Conservation (phyloP, 2,888 invertebrate species). For the Ophion slaviceki region DNA sequence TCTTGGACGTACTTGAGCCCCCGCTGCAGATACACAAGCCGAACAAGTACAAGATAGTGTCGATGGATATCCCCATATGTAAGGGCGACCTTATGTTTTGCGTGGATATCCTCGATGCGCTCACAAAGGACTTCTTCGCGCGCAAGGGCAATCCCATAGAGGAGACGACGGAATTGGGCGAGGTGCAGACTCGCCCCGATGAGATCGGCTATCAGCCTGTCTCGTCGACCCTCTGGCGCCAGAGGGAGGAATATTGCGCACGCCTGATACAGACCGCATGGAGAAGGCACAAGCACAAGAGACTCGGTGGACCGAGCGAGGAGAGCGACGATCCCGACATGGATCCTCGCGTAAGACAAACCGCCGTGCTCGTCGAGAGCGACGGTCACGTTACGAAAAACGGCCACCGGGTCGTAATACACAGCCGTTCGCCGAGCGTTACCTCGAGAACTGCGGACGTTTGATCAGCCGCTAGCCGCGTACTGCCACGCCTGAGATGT, state of each 20-base stretch:
- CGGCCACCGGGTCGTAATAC: conserved; percentile 95
- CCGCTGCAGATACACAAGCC: conserved; percentile 99
- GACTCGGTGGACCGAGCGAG: conserved; percentile 85
- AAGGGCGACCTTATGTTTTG: conserved; percentile 99
- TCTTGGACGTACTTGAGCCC: conserved; percentile 97
- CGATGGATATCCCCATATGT: conserved; percentile 99
- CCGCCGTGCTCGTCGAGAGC: conserved; percentile 93
- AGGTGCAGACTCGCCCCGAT: conserved; percentile 93
- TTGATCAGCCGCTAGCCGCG: conserved; percentile 87
- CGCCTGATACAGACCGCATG: conserved; percentile 97
- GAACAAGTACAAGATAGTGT: conserved; percentile 99
- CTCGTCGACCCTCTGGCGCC: conserved; percentile 97
- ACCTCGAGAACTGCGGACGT: conserved; percentile 94
- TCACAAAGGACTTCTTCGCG: conserved; percentile 99
- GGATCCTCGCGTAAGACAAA: conserved; percentile 86
- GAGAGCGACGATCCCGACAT: conserved; percentile 84
- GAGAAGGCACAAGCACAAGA: conserved; percentile 93
- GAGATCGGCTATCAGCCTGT: conserved; percentile 97
- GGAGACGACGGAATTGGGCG: conserved; percentile 94
- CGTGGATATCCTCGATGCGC: conserved; percentile 98
- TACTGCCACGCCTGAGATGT: conserved; percentile 73
- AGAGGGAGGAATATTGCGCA: conserved; percentile 98
- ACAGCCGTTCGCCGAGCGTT: conserved; percentile 93
- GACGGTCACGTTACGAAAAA: conserved; percentile 94
- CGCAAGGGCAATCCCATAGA: conserved; percentile 97